phyloP scores from a whole-genome alignment of 64 coral and sea anemone genomes.

The Porites lutea region DNA sequence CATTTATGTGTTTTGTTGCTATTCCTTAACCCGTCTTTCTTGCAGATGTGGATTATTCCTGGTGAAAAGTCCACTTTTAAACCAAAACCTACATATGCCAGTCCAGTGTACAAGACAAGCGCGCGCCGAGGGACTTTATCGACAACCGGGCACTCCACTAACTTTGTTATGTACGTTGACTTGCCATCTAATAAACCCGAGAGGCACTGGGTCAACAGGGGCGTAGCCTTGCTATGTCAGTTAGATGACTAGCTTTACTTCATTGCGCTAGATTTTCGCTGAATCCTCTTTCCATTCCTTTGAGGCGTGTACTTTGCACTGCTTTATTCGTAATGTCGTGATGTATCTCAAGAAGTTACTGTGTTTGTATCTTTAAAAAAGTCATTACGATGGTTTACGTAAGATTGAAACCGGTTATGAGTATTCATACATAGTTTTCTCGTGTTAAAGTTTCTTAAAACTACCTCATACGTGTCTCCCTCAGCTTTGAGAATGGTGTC shows the following conservation, averaged over 20 bases:
- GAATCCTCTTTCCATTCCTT: background rate
- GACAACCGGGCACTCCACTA: constrained; percentile 97
- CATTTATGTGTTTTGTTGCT: background rate
- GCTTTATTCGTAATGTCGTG: too few relatives aligned
- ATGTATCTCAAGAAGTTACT: background rate
- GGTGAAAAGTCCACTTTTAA: constrained; percentile 95
- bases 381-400: too few relatives aligned
- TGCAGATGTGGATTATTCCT: constrained; percentile 94
- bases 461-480: background rate
- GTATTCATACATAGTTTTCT: background rate
- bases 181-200: constrained; percentile 87
- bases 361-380: constrained; percentile 14
- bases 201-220: constrained; percentile 97
- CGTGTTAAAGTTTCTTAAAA: background rate
- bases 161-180: constrained; percentile 97
- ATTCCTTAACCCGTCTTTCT: constrained; percentile 47
- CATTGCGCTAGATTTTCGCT: background rate
- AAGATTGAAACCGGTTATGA: background rate
- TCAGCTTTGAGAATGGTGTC: background rate
- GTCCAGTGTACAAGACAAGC: constrained; percentile 99
- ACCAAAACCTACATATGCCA: constrained; percentile 85
- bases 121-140: constrained; percentile 94
- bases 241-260: constrained; percentile 80
- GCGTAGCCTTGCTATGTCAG: constrained; percentile 94
- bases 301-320: background rate